Percentiles rank a stretch among this genome's conserved stretches.
Evolutionary conservation across 2,113 vertebrate species (phyloP).

Genomic region (Turnix velox): DNA sequence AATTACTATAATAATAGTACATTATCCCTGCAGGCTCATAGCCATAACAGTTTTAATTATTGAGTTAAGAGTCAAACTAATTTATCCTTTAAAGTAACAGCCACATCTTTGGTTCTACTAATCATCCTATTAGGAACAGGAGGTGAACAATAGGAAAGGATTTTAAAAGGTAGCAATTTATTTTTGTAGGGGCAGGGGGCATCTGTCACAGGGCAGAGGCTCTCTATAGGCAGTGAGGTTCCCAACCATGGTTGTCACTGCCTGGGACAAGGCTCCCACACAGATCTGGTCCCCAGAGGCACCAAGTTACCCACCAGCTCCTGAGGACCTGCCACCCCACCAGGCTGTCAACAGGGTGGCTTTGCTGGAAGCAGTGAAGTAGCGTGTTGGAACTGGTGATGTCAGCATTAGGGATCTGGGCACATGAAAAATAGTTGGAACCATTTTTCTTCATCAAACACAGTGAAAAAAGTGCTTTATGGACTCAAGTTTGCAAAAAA

Average conservation of each 20-base stretch:
- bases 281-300: neutral
- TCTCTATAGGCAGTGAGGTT: neutral
- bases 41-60: slow-evolving; percentile 99
- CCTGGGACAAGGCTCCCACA: neutral
- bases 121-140: slow-evolving; percentile 67
- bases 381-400: neutral
- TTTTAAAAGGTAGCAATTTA: slow-evolving; percentile 53
- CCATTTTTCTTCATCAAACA: neutral
- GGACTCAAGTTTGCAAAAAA: neutral
- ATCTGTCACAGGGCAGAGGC: slow-evolving; percentile 11
- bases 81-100: slow-evolving; percentile 94
- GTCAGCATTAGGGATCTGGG: neutral
- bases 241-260: neutral
- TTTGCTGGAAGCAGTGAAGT: neutral
- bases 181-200: slow-evolving; percentile 1
- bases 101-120: slow-evolving; percentile 64
- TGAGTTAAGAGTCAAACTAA: slow-evolving; percentile 89
- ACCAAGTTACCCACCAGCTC: neutral
- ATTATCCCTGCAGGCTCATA: slow-evolving; percentile 98
- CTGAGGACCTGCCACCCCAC: neutral
- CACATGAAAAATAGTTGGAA: fast-evolving
- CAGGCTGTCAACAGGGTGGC: neutral
- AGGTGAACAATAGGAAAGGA: slow-evolving; percentile 55
- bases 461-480: neutral
- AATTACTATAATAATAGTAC: slow-evolving; percentile 99